Evolutionary conservation across 1,140 invertebrate genomes (phyloP).

Genomic region (Euwallacea similis): DNA sequence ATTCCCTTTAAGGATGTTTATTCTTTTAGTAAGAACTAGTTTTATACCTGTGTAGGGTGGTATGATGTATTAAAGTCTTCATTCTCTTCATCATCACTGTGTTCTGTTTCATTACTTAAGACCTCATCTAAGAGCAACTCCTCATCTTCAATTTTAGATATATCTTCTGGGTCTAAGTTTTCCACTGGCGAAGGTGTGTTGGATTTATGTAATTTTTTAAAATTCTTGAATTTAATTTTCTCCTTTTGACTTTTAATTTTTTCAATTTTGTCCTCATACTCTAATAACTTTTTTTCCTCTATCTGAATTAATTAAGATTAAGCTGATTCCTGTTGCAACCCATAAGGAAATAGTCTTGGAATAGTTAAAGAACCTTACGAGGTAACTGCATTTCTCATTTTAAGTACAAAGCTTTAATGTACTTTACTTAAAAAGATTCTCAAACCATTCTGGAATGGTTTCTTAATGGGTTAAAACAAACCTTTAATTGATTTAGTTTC

Average conservation of each 20-base stretch:
- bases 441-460: too few species aligned
- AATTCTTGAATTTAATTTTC: slow-evolving; percentile 17
- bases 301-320: slow-evolving; percentile 25
- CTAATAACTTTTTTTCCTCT: slow-evolving; percentile 61
- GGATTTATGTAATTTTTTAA: neutral
- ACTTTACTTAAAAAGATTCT: too few species aligned
- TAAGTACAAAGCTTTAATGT: too few species aligned
- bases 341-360: too few species aligned
- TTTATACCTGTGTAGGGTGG: slow-evolving; percentile 16
- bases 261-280: slow-evolving; percentile 60
- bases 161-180: neutral
- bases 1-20: slow-evolving; percentile 38
- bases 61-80: slow-evolving; percentile 13
- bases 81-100: slow-evolving; percentile 26
- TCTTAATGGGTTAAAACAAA: neutral
- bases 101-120: slow-evolving; percentile 7
- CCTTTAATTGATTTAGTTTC: slow-evolving; percentile 58
- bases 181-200: neutral
- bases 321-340: neutral
- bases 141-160: slow-evolving; percentile 36
- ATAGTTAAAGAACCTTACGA: too few species aligned
- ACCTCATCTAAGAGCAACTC: slow-evolving; percentile 48
- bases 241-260: slow-evolving; percentile 54
- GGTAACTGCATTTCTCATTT: too few species aligned
- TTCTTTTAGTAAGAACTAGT: neutral